Conservation (phyloP, 1,140 invertebrate species). For the Aleiodes sp. region DNA sequence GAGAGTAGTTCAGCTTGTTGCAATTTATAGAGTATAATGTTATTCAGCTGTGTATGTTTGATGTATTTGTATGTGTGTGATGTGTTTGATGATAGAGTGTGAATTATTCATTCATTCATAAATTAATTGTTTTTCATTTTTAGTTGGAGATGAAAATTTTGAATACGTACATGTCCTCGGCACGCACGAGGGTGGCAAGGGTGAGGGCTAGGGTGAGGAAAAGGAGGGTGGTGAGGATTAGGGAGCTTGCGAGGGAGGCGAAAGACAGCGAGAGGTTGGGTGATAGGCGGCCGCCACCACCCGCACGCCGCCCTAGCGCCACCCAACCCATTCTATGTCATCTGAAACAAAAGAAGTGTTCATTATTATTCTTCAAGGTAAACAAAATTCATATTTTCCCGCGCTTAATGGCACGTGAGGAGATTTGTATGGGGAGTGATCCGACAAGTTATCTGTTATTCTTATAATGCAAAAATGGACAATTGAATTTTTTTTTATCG, state of each 20-base stretch:
- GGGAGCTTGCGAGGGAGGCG: conserved; percentile 61
- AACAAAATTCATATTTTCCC: too few relatives aligned
- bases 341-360: conserved; percentile 61
- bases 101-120: too few relatives aligned
- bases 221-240: conserved; percentile 57
- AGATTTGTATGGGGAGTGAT: too few relatives aligned
- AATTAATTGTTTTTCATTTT: background rate
- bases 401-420: too few relatives aligned
- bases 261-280: conserved; percentile 65
- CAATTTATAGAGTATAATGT: conserved; percentile 8
- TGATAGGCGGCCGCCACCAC: conserved; percentile 63
- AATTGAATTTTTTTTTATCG: too few relatives aligned
- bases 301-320: conserved; percentile 64
- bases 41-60: background rate
- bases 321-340: conserved; percentile 68
- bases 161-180: conserved; percentile 64
- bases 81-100: too few relatives aligned
- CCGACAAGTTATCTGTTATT: too few relatives aligned
- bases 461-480: too few relatives aligned
- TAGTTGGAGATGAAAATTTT: background rate
- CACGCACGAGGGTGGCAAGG: conserved; percentile 57
- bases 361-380: too few relatives aligned
- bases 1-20: background rate
- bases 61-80: background rate
- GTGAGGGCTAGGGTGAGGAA: conserved; percentile 59